These are phyloP conservation scores for Punctoribates punctum DNA, from an alignment of 2,888 invertebrate species.

Conservation along the genomic window DNA sequence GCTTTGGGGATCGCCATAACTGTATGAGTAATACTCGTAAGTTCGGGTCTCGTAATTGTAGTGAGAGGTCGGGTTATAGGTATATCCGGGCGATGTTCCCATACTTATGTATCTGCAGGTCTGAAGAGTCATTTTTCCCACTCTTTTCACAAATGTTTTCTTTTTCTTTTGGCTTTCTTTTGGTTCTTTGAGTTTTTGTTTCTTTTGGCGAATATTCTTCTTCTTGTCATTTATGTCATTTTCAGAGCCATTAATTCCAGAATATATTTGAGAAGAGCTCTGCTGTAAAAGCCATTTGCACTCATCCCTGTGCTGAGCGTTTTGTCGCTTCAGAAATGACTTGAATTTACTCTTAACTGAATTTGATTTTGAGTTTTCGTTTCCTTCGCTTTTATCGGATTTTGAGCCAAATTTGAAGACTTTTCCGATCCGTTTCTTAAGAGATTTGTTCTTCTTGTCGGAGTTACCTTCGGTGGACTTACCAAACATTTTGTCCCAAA, in stretches of 20 bases:
- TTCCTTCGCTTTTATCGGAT: not conserved
- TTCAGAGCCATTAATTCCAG: constrained; percentile 3
- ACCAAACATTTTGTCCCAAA: no score
- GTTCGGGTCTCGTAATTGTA: constrained; percentile 22
- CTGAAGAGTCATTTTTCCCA: constrained; percentile 37
- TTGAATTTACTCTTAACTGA: constrained; percentile 11
- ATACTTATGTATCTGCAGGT: constrained; percentile 38
- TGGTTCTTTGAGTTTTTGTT: not conserved
- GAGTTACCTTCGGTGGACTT: not conserved
- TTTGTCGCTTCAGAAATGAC: constrained; percentile 6
- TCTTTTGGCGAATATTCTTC: not conserved
- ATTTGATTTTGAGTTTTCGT: not conserved
- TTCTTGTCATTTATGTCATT: constrained; percentile 10
- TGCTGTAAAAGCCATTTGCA: constrained; percentile 28
- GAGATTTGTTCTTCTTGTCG: not conserved
- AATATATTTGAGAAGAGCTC: constrained; percentile 25
- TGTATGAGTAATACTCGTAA: constrained; percentile 12
- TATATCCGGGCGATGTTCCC: not conserved
- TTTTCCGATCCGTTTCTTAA: not conserved
- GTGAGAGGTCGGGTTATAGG: not conserved
- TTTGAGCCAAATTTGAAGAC: not conserved
- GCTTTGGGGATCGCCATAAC: not conserved
- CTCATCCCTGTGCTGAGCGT: constrained; percentile 13
- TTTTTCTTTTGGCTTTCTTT: constrained; percentile 21
- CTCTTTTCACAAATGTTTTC: constrained; percentile 27